These are phyloP conservation scores for Microcebus griseorufus DNA, from an alignment of 2,113 vertebrate species.

Conservation along the genomic window DNA sequence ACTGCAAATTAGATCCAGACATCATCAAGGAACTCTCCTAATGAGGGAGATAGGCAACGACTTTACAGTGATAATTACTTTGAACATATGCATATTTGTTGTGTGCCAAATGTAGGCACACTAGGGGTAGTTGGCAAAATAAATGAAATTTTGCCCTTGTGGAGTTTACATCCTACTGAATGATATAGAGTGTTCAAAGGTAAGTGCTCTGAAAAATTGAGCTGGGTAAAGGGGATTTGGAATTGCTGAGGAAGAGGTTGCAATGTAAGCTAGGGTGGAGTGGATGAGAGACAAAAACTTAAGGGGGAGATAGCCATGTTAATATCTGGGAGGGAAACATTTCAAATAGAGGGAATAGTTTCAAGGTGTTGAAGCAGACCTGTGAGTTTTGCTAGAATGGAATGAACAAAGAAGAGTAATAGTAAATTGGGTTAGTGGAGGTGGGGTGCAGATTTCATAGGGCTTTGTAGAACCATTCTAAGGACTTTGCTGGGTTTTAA, in stretches of 20 bases:
- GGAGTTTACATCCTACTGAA: not conserved
- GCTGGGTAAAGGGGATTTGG: not conserved
- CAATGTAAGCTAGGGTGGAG: not conserved
- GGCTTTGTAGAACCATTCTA: not conserved
- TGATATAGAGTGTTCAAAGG: conserved; percentile 17
- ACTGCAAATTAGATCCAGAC: not conserved
- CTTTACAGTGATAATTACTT: not conserved
- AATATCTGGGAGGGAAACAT: not conserved
- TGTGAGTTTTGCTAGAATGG: not conserved
- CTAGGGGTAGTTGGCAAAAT: not conserved
- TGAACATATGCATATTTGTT: not conserved
- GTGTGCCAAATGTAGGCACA: not conserved
- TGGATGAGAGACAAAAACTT: not conserved
- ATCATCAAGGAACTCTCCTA: not conserved
- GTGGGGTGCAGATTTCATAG: not conserved
- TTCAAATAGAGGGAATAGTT: not conserved
- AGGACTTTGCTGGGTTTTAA: conserved; percentile 30
- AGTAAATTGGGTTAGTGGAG: not conserved
- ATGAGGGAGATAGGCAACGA: conserved; percentile 29
- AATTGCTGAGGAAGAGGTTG: conserved; percentile 33
- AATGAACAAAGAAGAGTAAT: not conserved
- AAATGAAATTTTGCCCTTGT: conserved; percentile 1
- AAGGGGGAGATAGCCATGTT: not conserved
- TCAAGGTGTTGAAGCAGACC: not conserved
- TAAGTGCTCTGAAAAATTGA: conserved; percentile 26